Percentiles rank a stretch among this genome's conserved stretches.
Evolutionary conservation across 2,113 vertebrate species (phyloP).

Genomic region (Cyrtonyx montezumae): DNA sequence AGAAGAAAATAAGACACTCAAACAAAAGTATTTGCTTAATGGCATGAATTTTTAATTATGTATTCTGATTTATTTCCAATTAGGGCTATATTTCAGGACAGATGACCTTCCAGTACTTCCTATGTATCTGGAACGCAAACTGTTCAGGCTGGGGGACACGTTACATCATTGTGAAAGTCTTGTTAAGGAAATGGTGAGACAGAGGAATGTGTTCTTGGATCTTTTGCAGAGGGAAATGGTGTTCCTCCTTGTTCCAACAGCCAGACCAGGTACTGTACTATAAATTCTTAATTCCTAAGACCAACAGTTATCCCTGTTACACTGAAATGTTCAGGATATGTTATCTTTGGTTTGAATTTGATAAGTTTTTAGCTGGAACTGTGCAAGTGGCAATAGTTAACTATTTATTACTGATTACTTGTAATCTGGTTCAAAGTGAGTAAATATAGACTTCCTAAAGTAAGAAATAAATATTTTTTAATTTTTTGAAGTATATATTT

Average conservation of each 20-base stretch:
- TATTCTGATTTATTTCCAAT: background rate
- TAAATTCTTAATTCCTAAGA: background rate
- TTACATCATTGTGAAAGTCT: background rate
- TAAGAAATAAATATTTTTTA: background rate
- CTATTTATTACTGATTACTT: background rate
- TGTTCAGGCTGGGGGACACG: accelerated
- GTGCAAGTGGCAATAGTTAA: background rate
- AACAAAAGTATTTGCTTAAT: constrained; percentile 43
- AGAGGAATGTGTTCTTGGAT: background rate
- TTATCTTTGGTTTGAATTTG: background rate
- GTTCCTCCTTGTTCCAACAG: background rate
- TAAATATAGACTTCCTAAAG: background rate
- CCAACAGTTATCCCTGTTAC: background rate
- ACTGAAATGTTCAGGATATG: background rate
- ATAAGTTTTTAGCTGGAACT: background rate
- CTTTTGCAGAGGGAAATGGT: background rate
- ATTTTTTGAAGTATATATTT: background rate
- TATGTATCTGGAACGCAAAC: background rate
- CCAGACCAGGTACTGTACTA: accelerated
- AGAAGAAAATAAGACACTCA: constrained; percentile 21
- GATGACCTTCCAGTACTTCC: background rate
- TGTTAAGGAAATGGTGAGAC: background rate
- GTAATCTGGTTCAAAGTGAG: background rate
- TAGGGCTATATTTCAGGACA: background rate
- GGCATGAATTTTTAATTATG: constrained; percentile 12